phyloP scores from a whole-genome alignment of 2,888 invertebrate genomes.

The Zootermopsis nevadensis region DNA sequence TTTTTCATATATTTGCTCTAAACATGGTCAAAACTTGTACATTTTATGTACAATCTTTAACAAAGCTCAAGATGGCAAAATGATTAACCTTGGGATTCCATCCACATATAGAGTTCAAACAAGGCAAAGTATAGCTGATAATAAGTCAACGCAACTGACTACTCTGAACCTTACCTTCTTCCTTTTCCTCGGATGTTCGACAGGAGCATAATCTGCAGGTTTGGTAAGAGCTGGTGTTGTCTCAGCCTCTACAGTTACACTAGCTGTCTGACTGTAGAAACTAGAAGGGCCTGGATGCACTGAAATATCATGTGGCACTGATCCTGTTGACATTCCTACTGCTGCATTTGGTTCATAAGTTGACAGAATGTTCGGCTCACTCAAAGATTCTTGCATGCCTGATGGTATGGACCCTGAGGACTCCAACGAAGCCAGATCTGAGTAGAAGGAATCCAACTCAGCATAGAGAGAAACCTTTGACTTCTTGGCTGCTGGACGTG shows the following conservation, averaged over 20 bases:
- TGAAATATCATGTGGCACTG: slow-evolving; percentile 54
- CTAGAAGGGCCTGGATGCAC: slow-evolving; percentile 46
- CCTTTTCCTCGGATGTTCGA: slow-evolving; percentile 36
- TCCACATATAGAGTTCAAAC: no score
- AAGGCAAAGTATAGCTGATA: no score
- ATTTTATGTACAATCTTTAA: no score
- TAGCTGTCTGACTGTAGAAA: slow-evolving; percentile 52
- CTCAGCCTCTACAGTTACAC: slow-evolving; percentile 53
- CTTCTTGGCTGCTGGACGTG: slow-evolving; percentile 61
- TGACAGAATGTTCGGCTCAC: not conserved
- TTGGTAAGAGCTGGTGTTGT: slow-evolving; percentile 54
- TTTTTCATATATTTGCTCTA: no score
- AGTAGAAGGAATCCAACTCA: slow-evolving; percentile 71
- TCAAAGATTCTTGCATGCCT: slow-evolving; percentile 32
- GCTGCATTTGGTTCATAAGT: not conserved
- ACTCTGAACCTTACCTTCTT: slow-evolving; percentile 18
- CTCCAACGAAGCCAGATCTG: slow-evolving; percentile 69
- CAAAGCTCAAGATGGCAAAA: no score
- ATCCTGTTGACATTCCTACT: slow-evolving; percentile 45
- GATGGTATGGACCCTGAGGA: slow-evolving; percentile 53
- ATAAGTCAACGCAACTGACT: no score
- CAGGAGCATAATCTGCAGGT: not conserved
- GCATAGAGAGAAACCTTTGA: slow-evolving; percentile 61
- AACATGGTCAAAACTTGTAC: no score
- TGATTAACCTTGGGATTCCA: no score